Percentiles rank a stretch among this genome's conserved stretches.
These are phyloP conservation scores for Otolemur crassicaudatus DNA, from an alignment of 2,797 vertebrate genomes.

Conservation along the genomic window DNA sequence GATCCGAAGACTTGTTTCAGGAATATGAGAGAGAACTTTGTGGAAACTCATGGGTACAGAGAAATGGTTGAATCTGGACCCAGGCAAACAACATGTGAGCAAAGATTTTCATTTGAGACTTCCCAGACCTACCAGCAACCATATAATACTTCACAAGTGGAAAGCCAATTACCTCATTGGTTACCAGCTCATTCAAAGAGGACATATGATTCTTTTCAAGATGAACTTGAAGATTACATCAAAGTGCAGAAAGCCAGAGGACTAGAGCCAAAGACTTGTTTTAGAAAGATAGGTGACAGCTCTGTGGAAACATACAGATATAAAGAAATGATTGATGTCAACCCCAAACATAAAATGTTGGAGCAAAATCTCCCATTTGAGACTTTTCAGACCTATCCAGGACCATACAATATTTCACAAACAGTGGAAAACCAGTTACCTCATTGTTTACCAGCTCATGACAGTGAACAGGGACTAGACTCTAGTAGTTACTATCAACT, in stretches of 20 bases:
- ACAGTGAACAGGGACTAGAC: conserved; percentile 58
- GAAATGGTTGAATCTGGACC: conserved; percentile 48
- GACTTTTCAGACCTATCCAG: conserved; percentile 63
- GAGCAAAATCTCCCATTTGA: conserved; percentile 69
- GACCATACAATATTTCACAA: conserved; percentile 56
- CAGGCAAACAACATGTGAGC: conserved; percentile 57
- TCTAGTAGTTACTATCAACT: conserved; percentile 8
- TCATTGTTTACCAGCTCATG: conserved; percentile 58
- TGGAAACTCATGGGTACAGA: conserved; percentile 65
- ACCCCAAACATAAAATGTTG: background rate
- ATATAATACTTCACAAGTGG: conserved; percentile 49
- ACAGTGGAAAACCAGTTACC: conserved; percentile 51
- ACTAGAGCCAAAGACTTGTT: conserved; percentile 86
- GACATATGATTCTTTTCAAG: conserved; percentile 89
- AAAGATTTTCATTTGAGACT: conserved; percentile 66
- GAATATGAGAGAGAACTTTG: conserved; percentile 78
- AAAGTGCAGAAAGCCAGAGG: conserved; percentile 91
- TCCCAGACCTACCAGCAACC: conserved; percentile 66
- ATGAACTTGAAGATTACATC: conserved; percentile 92
- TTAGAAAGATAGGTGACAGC: conserved; percentile 80
- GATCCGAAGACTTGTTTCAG: conserved; percentile 86
- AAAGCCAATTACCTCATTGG: conserved; percentile 54
- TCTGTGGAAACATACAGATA: conserved; percentile 68
- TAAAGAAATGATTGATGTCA: conserved; percentile 57
- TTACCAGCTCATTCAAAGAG: conserved; percentile 83